phyloP scores from a whole-genome alignment of 2,888 invertebrate genomes.

The Protonemura montana region DNA sequence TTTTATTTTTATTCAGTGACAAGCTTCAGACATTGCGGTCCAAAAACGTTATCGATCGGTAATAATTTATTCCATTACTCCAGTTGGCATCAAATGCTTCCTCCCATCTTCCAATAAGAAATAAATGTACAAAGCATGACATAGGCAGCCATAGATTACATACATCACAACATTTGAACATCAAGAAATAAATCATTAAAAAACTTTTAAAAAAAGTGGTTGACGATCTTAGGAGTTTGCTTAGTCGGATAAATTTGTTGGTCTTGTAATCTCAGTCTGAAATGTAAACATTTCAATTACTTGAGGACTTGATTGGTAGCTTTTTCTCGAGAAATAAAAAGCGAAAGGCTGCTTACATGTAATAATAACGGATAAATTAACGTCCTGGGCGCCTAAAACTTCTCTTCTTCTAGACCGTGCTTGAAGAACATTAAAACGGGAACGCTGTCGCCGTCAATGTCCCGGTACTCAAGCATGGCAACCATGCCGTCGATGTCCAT shows the following conservation, averaged over 20 bases:
- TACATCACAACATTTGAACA: slow-evolving; percentile 45
- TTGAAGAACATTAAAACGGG: slow-evolving; percentile 96
- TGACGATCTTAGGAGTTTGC: slow-evolving; percentile 37
- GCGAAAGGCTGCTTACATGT: slow-evolving; percentile 19
- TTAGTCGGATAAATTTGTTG: not conserved
- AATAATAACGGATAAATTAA: not conserved
- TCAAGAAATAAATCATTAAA: slow-evolving; percentile 38
- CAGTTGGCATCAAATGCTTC: slow-evolving; percentile 34
- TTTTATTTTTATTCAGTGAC: slow-evolving; percentile 35
- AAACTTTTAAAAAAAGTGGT: slow-evolving; percentile 39
- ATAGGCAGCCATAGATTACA: slow-evolving; percentile 41
- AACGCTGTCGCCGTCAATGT: slow-evolving; percentile 79
- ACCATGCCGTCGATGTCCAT: slow-evolving; percentile 95
- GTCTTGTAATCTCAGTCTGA: slow-evolving; percentile 29
- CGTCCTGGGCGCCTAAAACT: slow-evolving; percentile 70
- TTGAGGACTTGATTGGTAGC: not conserved
- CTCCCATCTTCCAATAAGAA: slow-evolving; percentile 49
- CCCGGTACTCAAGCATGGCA: slow-evolving; percentile 92
- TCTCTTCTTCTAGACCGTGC: slow-evolving; percentile 94
- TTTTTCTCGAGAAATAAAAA: not conserved
- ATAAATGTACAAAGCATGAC: slow-evolving; percentile 50
- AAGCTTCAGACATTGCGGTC: not conserved
- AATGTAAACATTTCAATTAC: not conserved
- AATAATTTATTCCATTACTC: slow-evolving; percentile 28
- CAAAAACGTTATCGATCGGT: too few species aligned